Conservation (phyloP, 2,113 vertebrate species). For the Hypanus sabinus region DNA sequence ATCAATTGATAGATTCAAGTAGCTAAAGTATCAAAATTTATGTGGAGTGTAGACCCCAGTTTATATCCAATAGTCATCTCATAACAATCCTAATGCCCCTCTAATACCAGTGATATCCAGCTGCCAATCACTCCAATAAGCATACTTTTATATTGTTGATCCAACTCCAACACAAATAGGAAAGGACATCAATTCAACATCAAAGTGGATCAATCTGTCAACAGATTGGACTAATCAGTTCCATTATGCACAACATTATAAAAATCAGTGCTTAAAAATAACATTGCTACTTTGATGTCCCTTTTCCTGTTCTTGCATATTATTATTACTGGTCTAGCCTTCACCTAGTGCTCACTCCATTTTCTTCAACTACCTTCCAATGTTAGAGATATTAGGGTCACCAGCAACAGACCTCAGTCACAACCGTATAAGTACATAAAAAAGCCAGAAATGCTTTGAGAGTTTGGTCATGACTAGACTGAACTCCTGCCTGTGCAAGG, state of each 20-base stretch:
- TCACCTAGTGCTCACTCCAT: neutral
- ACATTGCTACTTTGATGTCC: neutral
- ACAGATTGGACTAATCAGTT: neutral
- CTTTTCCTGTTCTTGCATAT: neutral
- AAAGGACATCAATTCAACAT: too few relatives aligned
- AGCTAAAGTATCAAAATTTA: neutral
- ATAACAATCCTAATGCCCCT: neutral
- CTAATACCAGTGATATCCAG: neutral
- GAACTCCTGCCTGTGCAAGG: too few relatives aligned
- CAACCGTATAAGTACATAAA: neutral
- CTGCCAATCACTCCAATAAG: neutral
- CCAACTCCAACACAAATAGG: neutral
- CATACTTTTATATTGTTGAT: neutral
- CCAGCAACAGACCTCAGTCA: neutral
- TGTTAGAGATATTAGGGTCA: neutral
- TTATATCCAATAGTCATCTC: neutral
- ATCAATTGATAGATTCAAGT: neutral
- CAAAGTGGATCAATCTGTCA: neutral
- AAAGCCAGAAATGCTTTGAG: neutral
- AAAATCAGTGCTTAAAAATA: slow-evolving; percentile 2
- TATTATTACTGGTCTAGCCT: neutral
- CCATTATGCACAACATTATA: neutral
- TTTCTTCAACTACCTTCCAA: neutral
- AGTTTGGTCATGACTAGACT: too few relatives aligned
- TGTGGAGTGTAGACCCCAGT: neutral